Percentiles rank a stretch among this genome's conserved stretches.
Conservation (phyloP, 2,113 vertebrate species). For the Pollachius pollachius region DNA sequence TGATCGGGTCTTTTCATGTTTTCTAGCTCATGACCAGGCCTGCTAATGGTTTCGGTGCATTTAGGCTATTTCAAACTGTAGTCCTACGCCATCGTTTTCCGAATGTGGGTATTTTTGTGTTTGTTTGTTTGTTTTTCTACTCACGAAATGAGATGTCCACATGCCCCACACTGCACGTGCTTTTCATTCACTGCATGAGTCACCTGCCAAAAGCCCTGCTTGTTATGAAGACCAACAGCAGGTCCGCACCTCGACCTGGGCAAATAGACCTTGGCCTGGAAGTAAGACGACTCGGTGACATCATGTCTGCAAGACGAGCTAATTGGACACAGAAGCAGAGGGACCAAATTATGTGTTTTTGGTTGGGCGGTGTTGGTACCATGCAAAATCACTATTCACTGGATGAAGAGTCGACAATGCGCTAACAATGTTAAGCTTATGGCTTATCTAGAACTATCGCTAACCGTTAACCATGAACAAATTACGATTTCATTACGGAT, state of each 20-base stretch:
- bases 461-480: too few species aligned
- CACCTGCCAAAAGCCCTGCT: constrained; percentile 3
- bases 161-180: neutral
- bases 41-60: too few species aligned
- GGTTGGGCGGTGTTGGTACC: too few species aligned
- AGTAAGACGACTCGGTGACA: constrained; percentile 30
- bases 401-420: too few species aligned
- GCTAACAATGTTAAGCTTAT: too few species aligned
- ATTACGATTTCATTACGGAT: too few species aligned
- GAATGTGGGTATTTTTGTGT: neutral
- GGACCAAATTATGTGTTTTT: neutral
- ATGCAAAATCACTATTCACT: too few species aligned
- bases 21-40: too few species aligned
- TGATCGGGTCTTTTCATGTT: too few species aligned
- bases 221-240: constrained; percentile 14
- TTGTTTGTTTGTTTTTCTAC: constrained; percentile 16
- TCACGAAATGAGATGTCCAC: constrained; percentile 17
- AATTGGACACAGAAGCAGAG: constrained; percentile 9
- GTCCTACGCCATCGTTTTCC: too few species aligned
- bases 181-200: neutral
- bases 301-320: constrained; percentile 33
- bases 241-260: constrained; percentile 15
- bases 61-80: too few species aligned
- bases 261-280: neutral
- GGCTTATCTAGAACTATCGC: too few species aligned